phyloP scores from a whole-genome alignment of 1,140 invertebrate genomes.

The Trichomalopsis sarcophagae region DNA sequence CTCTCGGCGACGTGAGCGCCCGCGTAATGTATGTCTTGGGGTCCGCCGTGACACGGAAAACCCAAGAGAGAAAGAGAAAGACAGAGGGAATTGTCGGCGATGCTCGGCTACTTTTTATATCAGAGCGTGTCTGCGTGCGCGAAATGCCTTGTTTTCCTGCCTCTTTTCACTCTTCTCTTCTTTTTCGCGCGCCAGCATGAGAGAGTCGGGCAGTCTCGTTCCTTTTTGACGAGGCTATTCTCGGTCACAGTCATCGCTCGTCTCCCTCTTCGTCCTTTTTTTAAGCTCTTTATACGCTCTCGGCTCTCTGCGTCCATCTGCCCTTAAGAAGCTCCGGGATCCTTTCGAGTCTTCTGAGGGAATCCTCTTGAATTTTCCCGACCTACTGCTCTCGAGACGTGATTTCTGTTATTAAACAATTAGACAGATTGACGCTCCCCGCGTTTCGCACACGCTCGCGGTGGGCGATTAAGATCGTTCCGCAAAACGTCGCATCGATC shows the following conservation, averaged over 20 bases:
- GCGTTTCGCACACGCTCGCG: no score
- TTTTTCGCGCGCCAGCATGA: background rate
- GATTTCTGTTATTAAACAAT: background rate
- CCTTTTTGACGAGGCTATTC: constrained; percentile 18
- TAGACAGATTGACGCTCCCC: no score
- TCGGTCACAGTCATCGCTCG: constrained; percentile 16
- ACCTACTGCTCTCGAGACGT: background rate
- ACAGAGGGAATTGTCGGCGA: background rate
- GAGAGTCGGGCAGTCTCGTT: background rate
- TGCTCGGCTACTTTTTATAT: background rate
- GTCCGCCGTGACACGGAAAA: background rate
- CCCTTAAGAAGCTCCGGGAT: background rate
- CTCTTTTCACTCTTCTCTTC: background rate
- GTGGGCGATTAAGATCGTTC: no score
- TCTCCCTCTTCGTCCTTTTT: constrained; percentile 1
- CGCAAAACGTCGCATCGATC: no score
- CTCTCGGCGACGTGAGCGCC: background rate
- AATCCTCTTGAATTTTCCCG: background rate
- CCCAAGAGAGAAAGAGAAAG: background rate
- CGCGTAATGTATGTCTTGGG: background rate
- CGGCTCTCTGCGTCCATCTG: background rate
- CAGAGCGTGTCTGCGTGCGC: background rate
- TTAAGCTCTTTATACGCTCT: background rate
- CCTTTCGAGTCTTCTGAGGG: background rate
- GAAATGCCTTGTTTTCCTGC: background rate